These are phyloP conservation scores for Bryconaethiops microstoma DNA, from an alignment of 2,797 vertebrate genomes.

Conservation along the genomic window DNA sequence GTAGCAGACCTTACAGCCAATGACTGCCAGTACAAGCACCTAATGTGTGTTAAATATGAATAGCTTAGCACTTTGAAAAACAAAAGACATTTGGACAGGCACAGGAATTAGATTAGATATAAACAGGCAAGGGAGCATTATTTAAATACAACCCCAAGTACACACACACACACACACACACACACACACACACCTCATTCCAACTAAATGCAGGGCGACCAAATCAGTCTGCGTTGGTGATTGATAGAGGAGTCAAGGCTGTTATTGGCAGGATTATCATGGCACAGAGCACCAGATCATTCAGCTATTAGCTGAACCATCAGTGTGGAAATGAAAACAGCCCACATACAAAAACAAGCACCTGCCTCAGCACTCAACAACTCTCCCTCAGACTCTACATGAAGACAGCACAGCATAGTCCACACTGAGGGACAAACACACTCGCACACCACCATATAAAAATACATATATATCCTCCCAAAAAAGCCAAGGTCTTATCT, in stretches of 20 bases:
- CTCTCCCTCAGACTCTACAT: background rate
- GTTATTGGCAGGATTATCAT: conserved; percentile 14
- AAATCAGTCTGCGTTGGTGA: background rate
- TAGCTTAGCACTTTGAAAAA: background rate
- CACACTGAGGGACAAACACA: background rate
- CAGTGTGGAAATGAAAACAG: conserved; percentile 12
- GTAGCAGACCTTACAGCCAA: no score
- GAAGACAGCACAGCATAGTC: background rate
- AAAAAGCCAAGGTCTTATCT: conserved; percentile 27
- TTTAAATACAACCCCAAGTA: background rate
- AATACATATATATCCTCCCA: background rate
- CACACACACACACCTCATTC: conserved; percentile 22
- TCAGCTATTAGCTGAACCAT: conserved; percentile 25
- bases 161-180: background rate
- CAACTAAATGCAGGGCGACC: conserved; percentile 18
- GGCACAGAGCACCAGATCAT: conserved; percentile 21
- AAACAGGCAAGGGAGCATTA: background rate
- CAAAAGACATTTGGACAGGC: conserved; percentile 17
- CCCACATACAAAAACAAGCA: conserved; percentile 19
- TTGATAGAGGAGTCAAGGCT: background rate
- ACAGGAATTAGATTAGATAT: conserved; percentile 30
- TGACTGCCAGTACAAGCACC: background rate
- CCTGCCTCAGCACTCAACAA: background rate
- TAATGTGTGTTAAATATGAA: background rate
- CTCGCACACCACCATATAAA: background rate